Conservation (phyloP, 2,113 vertebrate genomes). For the Leptobrachium leishanense region DNA sequence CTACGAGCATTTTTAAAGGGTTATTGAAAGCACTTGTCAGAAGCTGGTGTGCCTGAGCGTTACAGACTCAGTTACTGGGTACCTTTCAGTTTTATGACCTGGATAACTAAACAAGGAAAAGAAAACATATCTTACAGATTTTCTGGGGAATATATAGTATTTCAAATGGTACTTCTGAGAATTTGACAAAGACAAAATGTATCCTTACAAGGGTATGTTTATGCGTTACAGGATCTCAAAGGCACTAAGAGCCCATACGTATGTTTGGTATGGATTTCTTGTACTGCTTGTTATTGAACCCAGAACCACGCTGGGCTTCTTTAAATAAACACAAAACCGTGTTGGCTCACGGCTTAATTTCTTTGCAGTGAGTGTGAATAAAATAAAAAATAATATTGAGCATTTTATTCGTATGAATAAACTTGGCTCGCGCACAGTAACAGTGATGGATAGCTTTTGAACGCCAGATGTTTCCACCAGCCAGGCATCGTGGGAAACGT, state of each 20-base stretch:
- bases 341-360: not conserved
- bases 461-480: too few species aligned
- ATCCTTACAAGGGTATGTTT: conserved; percentile 8
- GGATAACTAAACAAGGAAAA: not conserved
- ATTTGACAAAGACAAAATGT: not conserved
- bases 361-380: not conserved
- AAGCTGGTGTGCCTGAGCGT: too few species aligned
- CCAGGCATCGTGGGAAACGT: too few species aligned
- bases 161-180: not conserved
- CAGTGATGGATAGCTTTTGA: too few species aligned
- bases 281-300: not conserved
- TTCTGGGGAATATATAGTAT: not conserved
- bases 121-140: not conserved
- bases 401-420: not conserved
- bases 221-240: not conserved
- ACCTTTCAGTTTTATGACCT: too few species aligned
- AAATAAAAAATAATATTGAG: not conserved
- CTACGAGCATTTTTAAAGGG: too few species aligned
- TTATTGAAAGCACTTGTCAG: too few species aligned
- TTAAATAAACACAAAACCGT: not conserved
- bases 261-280: conserved; percentile 1
- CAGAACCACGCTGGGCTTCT: conserved; percentile 1
- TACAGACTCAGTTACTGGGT: too few species aligned
- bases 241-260: not conserved
- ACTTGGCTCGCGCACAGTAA: not conserved